Percentiles rank a stretch among this genome's conserved stretches.
Evolutionary conservation across 2,888 invertebrate genomes (phyloP).

Genomic region (Iphiclides podalirius): DNA sequence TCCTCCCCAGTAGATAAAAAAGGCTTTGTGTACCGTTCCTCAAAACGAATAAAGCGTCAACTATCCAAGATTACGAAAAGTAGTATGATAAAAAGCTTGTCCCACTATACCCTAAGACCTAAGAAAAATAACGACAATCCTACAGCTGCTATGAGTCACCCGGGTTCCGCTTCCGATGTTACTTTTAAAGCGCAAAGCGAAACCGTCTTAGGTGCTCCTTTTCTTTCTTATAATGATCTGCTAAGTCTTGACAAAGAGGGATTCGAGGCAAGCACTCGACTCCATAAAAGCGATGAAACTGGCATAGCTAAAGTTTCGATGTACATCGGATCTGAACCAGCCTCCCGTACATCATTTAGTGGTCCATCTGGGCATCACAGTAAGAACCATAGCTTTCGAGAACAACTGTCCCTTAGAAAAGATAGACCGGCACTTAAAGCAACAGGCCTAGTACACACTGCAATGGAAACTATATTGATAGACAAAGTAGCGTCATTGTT

Average conservation of each 20-base stretch:
- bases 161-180: conserved; percentile 63
- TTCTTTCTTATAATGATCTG: conserved; percentile 70
- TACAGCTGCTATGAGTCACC: conserved; percentile 56
- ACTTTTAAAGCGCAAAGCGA: conserved; percentile 64
- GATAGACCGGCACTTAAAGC: conserved; percentile 52
- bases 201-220: conserved; percentile 77
- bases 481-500: conserved; percentile 73
- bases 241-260: conserved; percentile 56
- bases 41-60: conserved; percentile 61
- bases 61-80: conserved; percentile 65
- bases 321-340: conserved; percentile 74
- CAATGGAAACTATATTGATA: conserved; percentile 78
- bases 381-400: conserved; percentile 43
- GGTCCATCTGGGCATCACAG: conserved; percentile 46
- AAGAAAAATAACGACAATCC: conserved; percentile 57
- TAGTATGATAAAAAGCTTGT: conserved; percentile 71
- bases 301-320: conserved; percentile 56
- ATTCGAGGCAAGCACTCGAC: conserved; percentile 42
- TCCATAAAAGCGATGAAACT: conserved; percentile 61
- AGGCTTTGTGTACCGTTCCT: conserved; percentile 68
- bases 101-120: conserved; percentile 64
- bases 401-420: conserved; percentile 42
- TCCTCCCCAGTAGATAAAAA: conserved; percentile 67
- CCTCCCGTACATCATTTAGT: conserved; percentile 61
- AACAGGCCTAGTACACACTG: conserved; percentile 70